phyloP scores from a whole-genome alignment of 2,113 vertebrate genomes.

The Podarcis muralis region DNA sequence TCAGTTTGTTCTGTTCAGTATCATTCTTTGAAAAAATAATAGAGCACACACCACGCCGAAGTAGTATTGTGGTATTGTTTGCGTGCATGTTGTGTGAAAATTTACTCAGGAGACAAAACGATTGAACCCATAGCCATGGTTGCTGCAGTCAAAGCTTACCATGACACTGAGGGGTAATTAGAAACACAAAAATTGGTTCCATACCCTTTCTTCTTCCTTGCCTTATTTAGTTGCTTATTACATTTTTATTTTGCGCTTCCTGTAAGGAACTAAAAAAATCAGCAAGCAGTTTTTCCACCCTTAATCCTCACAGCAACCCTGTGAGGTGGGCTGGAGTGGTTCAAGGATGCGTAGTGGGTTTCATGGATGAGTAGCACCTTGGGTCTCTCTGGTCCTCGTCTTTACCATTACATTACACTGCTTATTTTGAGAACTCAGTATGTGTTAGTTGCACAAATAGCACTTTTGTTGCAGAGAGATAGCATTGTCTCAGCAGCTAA shows the following conservation, averaged over 20 bases:
- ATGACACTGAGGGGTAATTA: not conserved
- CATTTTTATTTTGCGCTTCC: not conserved
- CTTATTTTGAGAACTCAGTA: not conserved
- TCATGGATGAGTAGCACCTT: not conserved
- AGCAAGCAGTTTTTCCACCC: not conserved
- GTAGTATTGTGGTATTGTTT: fast-evolving
- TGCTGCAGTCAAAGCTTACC: not conserved
- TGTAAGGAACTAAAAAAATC: not conserved
- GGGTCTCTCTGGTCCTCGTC: not conserved
- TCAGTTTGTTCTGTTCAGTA: not conserved
- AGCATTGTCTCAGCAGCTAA: not conserved
- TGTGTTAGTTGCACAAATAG: not conserved
- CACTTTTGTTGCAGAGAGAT: too few species aligned
- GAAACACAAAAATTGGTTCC: not conserved
- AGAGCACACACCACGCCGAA: not conserved
- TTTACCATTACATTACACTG: not conserved
- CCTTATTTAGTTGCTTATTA: not conserved
- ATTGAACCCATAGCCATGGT: not conserved
- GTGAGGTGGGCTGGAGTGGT: not conserved
- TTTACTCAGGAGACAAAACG: not conserved
- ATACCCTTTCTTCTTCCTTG: not conserved
- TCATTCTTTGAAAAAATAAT: not conserved
- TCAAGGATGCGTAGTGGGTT: not conserved
- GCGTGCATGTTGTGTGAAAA: not conserved
- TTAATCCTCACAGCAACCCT: not conserved